phyloP scores from a whole-genome alignment of 2,888 invertebrate genomes.

The Rhyacophila evoluta region DNA sequence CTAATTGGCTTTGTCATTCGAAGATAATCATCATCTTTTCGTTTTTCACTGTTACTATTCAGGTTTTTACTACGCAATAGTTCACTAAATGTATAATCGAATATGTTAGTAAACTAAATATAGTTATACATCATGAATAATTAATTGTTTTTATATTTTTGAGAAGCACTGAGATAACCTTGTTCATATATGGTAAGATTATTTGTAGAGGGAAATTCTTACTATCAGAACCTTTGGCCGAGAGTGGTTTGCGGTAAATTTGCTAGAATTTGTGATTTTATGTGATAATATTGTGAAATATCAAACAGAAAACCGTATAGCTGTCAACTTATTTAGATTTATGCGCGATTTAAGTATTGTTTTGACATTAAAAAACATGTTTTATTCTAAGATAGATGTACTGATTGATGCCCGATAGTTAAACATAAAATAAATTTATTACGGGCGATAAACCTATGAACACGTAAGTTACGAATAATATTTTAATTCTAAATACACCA shows the following conservation, averaged over 20 bases:
- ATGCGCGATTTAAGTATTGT: constrained; percentile 10
- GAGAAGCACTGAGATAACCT: not conserved
- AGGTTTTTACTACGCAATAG: no score
- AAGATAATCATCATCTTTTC: no score
- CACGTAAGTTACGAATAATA: no score
- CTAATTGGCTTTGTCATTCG: no score
- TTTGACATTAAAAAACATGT: constrained; percentile 22
- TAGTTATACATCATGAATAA: no score
- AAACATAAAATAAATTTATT: not conserved
- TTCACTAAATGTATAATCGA: no score
- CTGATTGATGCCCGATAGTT: not conserved
- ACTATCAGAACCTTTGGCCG: constrained; percentile 8
- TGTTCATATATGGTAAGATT: constrained; percentile 7
- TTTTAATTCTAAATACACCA: no score
- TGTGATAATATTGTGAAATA: not conserved
- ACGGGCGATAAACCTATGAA: no score
- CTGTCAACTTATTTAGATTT: constrained; percentile 14
- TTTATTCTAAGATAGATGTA: not conserved
- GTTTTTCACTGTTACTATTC: no score
- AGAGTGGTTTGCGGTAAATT: constrained; percentile 9
- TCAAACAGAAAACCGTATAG: constrained; percentile 1
- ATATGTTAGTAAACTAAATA: no score
- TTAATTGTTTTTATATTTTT: no score
- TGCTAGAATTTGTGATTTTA: constrained; percentile 19
- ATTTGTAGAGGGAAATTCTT: constrained; percentile 9